Percentiles rank a stretch among this genome's conserved stretches.
These are phyloP conservation scores for Drosophila koepferae DNA, from an alignment of 2,888 invertebrate genomes.

Conservation along the genomic window DNA sequence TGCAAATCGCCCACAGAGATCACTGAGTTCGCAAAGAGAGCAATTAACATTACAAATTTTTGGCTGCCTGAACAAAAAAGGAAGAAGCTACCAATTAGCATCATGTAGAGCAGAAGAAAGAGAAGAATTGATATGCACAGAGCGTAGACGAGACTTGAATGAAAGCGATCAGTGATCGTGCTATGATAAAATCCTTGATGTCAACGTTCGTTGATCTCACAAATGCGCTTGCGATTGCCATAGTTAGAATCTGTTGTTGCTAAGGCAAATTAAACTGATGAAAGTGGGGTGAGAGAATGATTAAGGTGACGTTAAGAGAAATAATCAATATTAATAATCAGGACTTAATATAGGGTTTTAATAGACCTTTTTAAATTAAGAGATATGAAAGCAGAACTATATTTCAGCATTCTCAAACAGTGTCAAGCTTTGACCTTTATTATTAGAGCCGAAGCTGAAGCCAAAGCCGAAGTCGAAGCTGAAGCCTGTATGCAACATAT, in stretches of 20 bases:
- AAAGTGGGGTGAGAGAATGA: background rate
- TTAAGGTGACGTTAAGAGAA: background rate
- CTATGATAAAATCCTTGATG: constrained; percentile 75
- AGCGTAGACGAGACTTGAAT: constrained; percentile 67
- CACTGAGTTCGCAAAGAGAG: constrained; percentile 41
- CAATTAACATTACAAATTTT: constrained; percentile 76
- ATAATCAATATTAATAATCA: too few relatives aligned
- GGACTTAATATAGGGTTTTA: background rate
- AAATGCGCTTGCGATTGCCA: constrained; percentile 9
- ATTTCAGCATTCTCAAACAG: too few relatives aligned
- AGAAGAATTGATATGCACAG: constrained; percentile 52
- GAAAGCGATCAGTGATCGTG: constrained; percentile 54
- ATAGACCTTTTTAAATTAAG: too few relatives aligned
- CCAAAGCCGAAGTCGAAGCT: too few relatives aligned
- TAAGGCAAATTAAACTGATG: constrained; percentile 11
- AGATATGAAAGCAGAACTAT: too few relatives aligned
- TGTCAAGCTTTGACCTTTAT: too few relatives aligned
- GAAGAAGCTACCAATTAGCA: constrained; percentile 71
- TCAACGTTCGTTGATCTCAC: constrained; percentile 73
- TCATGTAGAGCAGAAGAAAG: constrained; percentile 41
- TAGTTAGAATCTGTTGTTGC: constrained; percentile 24
- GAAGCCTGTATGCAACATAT: too few relatives aligned
- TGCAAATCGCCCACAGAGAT: constrained; percentile 59
- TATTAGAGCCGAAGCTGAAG: too few relatives aligned
- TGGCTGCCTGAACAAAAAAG: constrained; percentile 49